Conservation (phyloP, 1,140 invertebrate species). For the Philopotamus ludificatus region DNA sequence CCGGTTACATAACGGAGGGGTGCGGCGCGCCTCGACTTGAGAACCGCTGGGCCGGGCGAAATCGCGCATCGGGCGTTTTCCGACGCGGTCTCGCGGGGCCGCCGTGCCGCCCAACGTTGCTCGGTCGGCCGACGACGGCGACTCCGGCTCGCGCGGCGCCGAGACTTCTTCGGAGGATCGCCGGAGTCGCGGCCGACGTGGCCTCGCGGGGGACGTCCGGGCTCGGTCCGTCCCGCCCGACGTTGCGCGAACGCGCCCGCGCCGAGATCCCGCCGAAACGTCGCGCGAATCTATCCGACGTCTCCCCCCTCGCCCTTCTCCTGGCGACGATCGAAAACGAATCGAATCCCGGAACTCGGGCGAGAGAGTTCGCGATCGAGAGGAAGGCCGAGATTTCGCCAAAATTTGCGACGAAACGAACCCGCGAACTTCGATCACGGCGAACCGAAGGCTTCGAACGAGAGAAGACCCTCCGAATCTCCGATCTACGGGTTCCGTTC, state of each 20-base stretch:
- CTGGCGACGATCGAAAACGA: slow-evolving; percentile 6
- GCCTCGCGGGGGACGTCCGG: slow-evolving; percentile 1
- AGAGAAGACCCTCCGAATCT: no score
- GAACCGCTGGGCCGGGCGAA: neutral
- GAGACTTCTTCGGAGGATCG: slow-evolving; percentile 4
- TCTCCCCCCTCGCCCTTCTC: neutral
- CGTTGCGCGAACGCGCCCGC: neutral
- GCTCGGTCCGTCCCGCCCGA: neutral
- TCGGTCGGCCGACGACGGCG: neutral
- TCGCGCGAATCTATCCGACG: slow-evolving; percentile 2
- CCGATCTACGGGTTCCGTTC: no score
- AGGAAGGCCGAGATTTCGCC: no score
- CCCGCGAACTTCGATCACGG: slow-evolving; percentile 19
- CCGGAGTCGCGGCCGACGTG: neutral
- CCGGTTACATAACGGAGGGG: no score
- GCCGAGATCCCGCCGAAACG: neutral
- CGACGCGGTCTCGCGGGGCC: neutral
- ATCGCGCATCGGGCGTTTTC: neutral
- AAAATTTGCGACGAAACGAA: no score
- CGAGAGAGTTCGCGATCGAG: slow-evolving; percentile 15
- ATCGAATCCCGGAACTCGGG: no score
- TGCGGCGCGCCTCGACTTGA: neutral
- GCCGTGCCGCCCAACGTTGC: slow-evolving; percentile 4
- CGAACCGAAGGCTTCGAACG: slow-evolving; percentile 10
- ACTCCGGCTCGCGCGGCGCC: neutral